Percentiles rank a stretch among this genome's conserved stretches.
These are phyloP conservation scores for Kryptopterus vitreolus DNA, from an alignment of 2,797 vertebrate species.

Conservation along the genomic window DNA sequence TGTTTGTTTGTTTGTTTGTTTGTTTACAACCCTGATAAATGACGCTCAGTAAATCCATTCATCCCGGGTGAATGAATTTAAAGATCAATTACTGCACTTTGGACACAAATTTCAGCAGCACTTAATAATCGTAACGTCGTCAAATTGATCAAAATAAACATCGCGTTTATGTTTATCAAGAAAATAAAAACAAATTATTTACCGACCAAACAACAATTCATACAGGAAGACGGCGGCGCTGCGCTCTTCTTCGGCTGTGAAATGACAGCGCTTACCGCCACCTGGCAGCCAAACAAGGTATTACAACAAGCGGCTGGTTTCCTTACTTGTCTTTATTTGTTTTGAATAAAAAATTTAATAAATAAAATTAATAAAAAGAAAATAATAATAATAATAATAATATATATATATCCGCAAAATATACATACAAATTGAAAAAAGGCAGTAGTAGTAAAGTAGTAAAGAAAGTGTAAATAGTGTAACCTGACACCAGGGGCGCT, in stretches of 20 bases:
- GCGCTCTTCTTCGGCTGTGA: constrained; percentile 4
- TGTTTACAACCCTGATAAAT: background rate
- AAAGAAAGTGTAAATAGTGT: too few relatives aligned
- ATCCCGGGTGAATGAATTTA: background rate
- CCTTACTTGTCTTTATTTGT: background rate
- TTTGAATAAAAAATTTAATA: too few relatives aligned
- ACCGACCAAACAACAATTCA: background rate
- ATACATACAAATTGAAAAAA: too few relatives aligned
- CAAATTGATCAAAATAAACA: too few relatives aligned
- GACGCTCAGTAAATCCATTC: background rate
- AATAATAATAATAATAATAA: too few relatives aligned
- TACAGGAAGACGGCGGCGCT: background rate
- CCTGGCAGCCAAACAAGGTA: background rate
- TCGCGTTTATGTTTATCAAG: too few relatives aligned
- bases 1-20: too few relatives aligned
- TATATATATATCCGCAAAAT: too few relatives aligned
- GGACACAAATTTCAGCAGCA: background rate
- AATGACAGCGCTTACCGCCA: background rate
- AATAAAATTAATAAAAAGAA: too few relatives aligned
- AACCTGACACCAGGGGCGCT: too few relatives aligned
- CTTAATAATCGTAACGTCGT: background rate
- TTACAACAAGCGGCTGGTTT: background rate
- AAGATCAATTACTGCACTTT: background rate
- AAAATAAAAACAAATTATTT: background rate
- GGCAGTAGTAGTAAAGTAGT: too few relatives aligned